Base-by-base conservation (phyloP, 2,888 invertebrate genomes). In the Tenthredo scrophulariae region DNA sequence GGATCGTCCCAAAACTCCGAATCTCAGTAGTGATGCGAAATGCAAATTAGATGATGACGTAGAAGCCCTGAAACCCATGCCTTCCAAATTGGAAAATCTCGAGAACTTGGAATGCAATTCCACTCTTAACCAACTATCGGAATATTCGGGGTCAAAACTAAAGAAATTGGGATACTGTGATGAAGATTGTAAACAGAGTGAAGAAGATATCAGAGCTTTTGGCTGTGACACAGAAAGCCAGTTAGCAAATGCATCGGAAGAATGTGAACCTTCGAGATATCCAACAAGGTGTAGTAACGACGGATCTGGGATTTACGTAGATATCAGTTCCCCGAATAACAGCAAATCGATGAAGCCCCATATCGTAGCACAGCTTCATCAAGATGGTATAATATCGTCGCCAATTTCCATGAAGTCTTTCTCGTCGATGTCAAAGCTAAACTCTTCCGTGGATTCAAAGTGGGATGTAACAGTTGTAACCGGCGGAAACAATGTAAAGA, bases 401-500 rank as follows among this genome's bases (percentile, higher is more conserved):
- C 62, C 80, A 58, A 22, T 77, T 9, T 18, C 77, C 7, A 54
- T 80, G 22, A 80, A 50, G 80, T 40, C 80, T 5, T 88, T 88
- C 6, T 86, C 86, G 46, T 89, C 89, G 0, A 87, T 87, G 22
- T 87, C 89, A 43, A 88, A 86, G 77, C 85, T 88, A 26, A 83
- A 85, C 84, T 75, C 75, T 22, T 46, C 79, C 84, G 1, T 74
- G 22, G 86, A 87, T 9, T 33, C 43, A 3, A 79, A 54, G n/a
- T 86, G 54, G 22, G 86, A 88, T 10, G 82, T 86, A 2, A 75
- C 87, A 0, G 84, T 85, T 37, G 72, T 84, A 29, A 80, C 29
- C 37, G 86, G 75, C 70, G 67, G 58, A 37, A 80, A 82, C 29
- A 50, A n/a, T 40, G 54, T 46, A 29, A 79, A 62, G 65, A 85